Base-by-base conservation (phyloP, 2,888 invertebrate genomes). In the Mechanitis messenoides region DNA sequence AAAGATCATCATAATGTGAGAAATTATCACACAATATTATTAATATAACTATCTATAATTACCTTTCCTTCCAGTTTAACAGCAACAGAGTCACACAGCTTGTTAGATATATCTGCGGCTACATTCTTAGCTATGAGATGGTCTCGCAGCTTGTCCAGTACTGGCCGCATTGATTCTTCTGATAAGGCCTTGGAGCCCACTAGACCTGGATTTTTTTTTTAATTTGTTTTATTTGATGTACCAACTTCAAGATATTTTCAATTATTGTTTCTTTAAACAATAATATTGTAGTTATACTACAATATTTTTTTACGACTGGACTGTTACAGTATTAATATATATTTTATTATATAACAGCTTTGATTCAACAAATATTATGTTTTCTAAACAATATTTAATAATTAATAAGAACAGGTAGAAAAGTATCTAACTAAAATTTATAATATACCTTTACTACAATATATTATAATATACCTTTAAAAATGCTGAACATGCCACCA, bases 41-140 rank as follows among this genome's bases (percentile, higher is more conserved):
- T 20, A 20, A 20, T 20, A 20, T 20, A 20, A 0, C 20, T 20
- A 38, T 38, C 53, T 45, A 2, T 6, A 56, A 69, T 67, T 58
- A 93, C 92, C 86, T 96, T 97, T 65, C 99, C 99, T 78, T 97
- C 96, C 38, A 99, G 91, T 79, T 97, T 97, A 2, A 92, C 91
- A 12, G 96, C 94, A 0, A 99, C 97, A 0, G 98, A 98, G 60
- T 98, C 96, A 80, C 98, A 98, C 33, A 99, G 91, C 79, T 98
- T 98, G 67, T 92, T 92, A 1, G 99, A 94, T 74, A 99, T 98
- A 74, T 99, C 99, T 0, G 97, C 87, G 11, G 99, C 99, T 0
- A 99, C 99, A 84, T 99, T 99, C 87, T 99, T 99, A 0, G 93
- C 91, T 72, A 99, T 98, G 60, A 99, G 92, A 81, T 98, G 98